These are phyloP conservation scores for Drosophila hydei DNA, from an alignment of 1,140 invertebrate genomes.

Conservation along the genomic window DNA sequence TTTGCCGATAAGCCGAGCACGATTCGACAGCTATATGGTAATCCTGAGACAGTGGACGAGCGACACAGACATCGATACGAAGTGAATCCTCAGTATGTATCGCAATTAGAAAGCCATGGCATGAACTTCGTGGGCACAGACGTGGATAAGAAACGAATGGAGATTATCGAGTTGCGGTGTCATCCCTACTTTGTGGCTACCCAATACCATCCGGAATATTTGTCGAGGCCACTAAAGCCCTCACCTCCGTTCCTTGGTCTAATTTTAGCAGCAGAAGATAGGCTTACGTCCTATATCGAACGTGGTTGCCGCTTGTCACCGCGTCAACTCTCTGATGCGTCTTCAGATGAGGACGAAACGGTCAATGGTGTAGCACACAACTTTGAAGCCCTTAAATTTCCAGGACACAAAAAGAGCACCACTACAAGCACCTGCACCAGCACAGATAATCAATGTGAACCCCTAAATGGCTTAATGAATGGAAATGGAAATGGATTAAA, in stretches of 20 bases:
- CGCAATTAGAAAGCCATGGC: constrained; percentile 91
- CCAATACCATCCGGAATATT: constrained; percentile 99
- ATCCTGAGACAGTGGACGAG: constrained; percentile 93
- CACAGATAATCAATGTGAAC: background rate
- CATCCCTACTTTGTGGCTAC: constrained; percentile 98
- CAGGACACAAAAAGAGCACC: background rate
- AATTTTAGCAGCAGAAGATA: constrained; percentile 92
- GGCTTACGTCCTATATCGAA: constrained; percentile 88
- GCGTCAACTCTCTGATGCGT: constrained; percentile 88
- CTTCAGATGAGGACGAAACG: constrained; percentile 86
- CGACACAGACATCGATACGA: constrained; percentile 98
- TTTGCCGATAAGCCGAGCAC: constrained; percentile 88
- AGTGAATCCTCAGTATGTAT: constrained; percentile 95
- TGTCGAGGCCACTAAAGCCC: constrained; percentile 96
- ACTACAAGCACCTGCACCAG: background rate
- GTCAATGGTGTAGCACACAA: constrained; percentile 30
- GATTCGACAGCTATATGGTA: constrained; percentile 92
- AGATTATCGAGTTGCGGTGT: constrained; percentile 89
- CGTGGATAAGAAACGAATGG: constrained; percentile 91
- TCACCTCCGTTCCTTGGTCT: constrained; percentile 98
- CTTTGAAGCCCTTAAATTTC: constrained; percentile 33
- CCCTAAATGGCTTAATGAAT: no score
- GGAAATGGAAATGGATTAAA: no score
- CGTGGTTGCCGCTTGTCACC: constrained; percentile 89
- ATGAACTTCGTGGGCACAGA: constrained; percentile 96